Evolutionary conservation across 2,797 vertebrate species (phyloP).

Genomic region (Cirrhinus mrigala): DNA sequence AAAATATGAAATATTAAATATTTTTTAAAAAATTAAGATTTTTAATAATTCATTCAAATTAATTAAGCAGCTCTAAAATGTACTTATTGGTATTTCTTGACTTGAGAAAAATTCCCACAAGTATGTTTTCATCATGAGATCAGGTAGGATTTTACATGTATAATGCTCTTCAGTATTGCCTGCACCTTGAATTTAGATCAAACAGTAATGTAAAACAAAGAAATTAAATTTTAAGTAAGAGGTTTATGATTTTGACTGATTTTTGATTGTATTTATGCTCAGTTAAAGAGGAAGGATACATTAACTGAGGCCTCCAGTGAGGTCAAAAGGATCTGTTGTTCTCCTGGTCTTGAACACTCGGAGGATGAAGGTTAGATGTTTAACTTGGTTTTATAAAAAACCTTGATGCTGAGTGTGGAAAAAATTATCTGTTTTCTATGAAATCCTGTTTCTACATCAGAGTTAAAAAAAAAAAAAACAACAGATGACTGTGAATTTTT

Average conservation of each 20-base stretch:
- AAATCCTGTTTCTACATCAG: background rate
- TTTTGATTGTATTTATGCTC: conserved; percentile 12
- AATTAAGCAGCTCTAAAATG: no score
- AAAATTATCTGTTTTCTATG: background rate
- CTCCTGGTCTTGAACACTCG: conserved; percentile 66
- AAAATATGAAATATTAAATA: no score
- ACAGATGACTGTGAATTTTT: background rate
- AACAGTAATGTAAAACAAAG: background rate
- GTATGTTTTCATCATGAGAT: no score
- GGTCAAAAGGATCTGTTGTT: conserved; percentile 78
- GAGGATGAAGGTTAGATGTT: conserved; percentile 61
- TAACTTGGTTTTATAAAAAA: background rate
- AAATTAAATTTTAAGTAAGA: no score
- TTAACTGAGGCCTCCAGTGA: conserved; percentile 78
- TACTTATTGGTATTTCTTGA: no score
- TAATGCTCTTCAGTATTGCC: background rate
- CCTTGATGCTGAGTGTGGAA: background rate
- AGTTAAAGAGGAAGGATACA: conserved; percentile 91
- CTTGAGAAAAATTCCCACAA: no score
- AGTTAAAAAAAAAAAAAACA: background rate
- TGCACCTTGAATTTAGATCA: background rate
- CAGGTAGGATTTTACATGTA: background rate
- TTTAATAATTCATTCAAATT: no score
- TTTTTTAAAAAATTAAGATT: no score
- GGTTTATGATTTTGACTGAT: background rate